These are phyloP conservation scores for Drosophila repleta DNA, from an alignment of 1,140 invertebrate species.

Conservation along the genomic window DNA sequence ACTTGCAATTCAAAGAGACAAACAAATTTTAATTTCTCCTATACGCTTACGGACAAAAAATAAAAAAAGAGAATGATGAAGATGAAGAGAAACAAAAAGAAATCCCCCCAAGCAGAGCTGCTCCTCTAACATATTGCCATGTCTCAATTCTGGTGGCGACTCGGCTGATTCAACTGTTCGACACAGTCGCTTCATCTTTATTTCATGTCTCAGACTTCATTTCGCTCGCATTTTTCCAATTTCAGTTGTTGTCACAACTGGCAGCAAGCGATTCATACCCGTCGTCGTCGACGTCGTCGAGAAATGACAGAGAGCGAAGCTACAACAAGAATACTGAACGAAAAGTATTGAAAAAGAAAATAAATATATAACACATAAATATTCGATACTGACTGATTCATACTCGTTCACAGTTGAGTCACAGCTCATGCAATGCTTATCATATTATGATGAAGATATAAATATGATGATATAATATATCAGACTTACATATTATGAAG, in stretches of 20 bases:
- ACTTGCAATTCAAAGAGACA: constrained; percentile 29
- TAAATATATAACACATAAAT: not conserved
- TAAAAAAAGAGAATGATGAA: not conserved
- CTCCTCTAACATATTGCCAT: constrained; percentile 1
- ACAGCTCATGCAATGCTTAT: too few relatives aligned
- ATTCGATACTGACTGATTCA: not conserved
- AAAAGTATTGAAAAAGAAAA: constrained; percentile 10
- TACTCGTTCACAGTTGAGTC: not conserved
- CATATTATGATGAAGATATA: too few relatives aligned
- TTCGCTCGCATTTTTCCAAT: constrained; percentile 58
- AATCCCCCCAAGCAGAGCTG: not conserved
- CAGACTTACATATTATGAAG: too few relatives aligned
- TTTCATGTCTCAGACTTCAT: constrained; percentile 73
- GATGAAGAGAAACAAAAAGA: not conserved
- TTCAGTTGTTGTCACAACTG: constrained; percentile 66
- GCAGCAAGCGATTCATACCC: constrained; percentile 42
- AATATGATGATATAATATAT: too few relatives aligned
- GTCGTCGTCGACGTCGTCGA: constrained; percentile 30
- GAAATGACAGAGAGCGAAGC: constrained; percentile 30
- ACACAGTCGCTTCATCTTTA: constrained; percentile 75
- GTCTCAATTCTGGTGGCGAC: constrained; percentile 28
- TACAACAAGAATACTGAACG: constrained; percentile 45
- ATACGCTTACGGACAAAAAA: constrained; percentile 28
- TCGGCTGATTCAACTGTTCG: constrained; percentile 41
- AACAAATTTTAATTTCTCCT: constrained; percentile 67